phyloP scores from a whole-genome alignment of 2,113 vertebrate genomes.

The Chauna torquata region DNA sequence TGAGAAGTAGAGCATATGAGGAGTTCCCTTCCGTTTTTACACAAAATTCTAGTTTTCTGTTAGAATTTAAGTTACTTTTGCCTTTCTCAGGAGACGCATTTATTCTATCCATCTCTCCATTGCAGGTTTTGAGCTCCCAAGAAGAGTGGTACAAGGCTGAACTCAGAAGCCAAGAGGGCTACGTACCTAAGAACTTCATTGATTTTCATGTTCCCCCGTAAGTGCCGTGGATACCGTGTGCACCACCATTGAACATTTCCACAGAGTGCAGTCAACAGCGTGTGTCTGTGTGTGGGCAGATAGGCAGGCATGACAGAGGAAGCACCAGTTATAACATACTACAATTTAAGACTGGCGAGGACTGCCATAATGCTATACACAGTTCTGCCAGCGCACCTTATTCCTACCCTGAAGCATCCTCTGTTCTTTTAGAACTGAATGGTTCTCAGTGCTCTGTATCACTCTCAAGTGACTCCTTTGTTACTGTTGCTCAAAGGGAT shows the following conservation, averaged over 20 bases:
- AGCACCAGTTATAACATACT: not conserved
- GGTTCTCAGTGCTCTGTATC: not conserved
- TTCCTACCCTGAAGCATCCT: not conserved
- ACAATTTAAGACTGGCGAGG: not conserved
- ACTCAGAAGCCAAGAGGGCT: conserved; percentile 88
- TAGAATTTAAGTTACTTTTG: not conserved
- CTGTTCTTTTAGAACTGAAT: not conserved
- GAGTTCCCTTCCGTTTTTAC: not conserved
- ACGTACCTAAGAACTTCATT: conserved; percentile 92
- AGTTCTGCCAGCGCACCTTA: not conserved
- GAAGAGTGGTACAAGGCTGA: conserved; percentile 94
- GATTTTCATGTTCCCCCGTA: conserved; percentile 84
- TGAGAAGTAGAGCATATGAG: not conserved
- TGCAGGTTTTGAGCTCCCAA: conserved; percentile 86
- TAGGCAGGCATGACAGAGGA: not conserved
- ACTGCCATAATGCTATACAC: not conserved
- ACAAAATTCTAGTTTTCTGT: not conserved
- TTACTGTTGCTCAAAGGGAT: not conserved
- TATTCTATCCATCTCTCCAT: not conserved
- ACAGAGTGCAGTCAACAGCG: not conserved
- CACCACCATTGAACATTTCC: not conserved
- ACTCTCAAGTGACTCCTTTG: not conserved
- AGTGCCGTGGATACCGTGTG: conserved; percentile 36
- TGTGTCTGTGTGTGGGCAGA: rapidly evolving
- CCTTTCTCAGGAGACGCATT: not conserved